Base-by-base conservation (phyloP, 2,888 invertebrate species). In the Dinocampus coccinellae region DNA sequence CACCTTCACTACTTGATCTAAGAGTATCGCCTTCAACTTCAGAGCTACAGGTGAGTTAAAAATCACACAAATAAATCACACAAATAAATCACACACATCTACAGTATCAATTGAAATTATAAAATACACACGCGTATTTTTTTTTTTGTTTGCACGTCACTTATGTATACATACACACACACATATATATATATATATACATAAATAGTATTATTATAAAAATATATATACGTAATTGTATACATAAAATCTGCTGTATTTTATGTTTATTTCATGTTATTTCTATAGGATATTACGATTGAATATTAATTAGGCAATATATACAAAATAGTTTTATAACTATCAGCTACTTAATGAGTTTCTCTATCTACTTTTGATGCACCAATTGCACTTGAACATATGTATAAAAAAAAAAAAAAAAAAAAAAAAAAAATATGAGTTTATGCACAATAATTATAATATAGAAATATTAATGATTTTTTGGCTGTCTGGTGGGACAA, bases 1-100 rank as follows among this genome's bases (percentile, higher is more conserved):
- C 86, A 66, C 84, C 87, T 75, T 83, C 86, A 76, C 83, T 85
- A 76, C 84, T 86, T 75, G 87, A 85, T 77, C 84, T 85, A 79
- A 83, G 82, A 82, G 83, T 81, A 74, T 84, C 82, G 80, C 83
- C 83, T 81, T 84, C 85, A 79, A 82, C 84, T 69, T 81, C 85
- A 73, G 86, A 86, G 75, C 79, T 84, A 81, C 85, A 86, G 86
- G 86, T 86, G 84, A 84, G 86, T 86, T 82, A 1, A 47, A 39
- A 39, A n/a, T 39, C n/a, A 0, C 39, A 39, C 26, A 9, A 72
- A 64, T 69, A 66, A 73, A 63, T n/a, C 26, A 66, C 34, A 36
- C 26, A 13, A n/a, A n/a, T n/a, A n/a, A n/a, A n/a, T n/a, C 13
- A 16, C 47, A 55, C 13, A 24, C 4, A 53, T 6, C 26, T 6